Conservation (phyloP, 2,113 vertebrate species). For the Coptodon bakossiorum region DNA sequence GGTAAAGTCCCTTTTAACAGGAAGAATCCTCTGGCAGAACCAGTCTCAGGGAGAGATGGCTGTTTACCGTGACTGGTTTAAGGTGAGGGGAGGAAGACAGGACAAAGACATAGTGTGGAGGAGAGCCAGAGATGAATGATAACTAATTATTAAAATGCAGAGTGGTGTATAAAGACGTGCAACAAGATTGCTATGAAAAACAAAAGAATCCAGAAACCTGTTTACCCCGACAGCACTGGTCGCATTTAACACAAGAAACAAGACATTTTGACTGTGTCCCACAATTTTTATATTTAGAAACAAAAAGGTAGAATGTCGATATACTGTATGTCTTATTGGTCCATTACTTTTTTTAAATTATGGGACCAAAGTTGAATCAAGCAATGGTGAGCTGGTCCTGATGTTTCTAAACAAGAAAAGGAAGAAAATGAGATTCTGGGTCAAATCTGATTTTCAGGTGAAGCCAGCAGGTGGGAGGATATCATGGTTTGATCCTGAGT, state of each 20-base stretch:
- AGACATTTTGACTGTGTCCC: not conserved
- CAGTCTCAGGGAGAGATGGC: not conserved
- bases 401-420: not conserved
- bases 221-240: not conserved
- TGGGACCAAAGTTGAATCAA: not conserved
- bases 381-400: not conserved
- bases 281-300: not conserved
- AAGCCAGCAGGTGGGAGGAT: not conserved
- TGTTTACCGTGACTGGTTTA: not conserved
- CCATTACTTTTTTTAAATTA: not conserved
- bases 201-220: not conserved
- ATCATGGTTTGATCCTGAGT: not conserved
- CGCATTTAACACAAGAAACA: not conserved
- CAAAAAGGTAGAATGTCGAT: not conserved
- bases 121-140: not conserved
- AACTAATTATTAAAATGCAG: not conserved
- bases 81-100: not conserved
- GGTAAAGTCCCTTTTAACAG: not conserved
- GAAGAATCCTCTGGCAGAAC: not conserved
- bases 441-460: not conserved
- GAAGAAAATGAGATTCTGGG: not conserved
- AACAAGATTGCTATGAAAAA: not conserved
- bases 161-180: not conserved
- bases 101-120: not conserved
- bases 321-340: not conserved